phyloP scores from a whole-genome alignment of 2,888 invertebrate genomes.

The Junonia oenone region DNA sequence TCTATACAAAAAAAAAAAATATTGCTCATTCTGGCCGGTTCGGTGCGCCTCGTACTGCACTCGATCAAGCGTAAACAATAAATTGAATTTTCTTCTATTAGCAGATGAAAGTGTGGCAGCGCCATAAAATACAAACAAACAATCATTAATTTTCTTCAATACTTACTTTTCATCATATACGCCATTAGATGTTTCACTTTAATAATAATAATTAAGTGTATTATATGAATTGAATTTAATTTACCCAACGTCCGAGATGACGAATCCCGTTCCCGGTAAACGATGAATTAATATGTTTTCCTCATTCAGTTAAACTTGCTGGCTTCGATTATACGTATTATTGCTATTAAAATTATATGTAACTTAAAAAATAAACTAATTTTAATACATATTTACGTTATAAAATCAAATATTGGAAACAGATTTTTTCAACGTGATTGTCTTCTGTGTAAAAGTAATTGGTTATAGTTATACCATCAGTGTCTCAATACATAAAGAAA shows the following conservation, averaged over 20 bases:
- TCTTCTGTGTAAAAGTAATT: too few species aligned
- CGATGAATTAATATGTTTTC: constrained; percentile 29
- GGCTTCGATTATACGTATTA: background rate
- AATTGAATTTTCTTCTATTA: too few species aligned
- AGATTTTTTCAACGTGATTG: too few species aligned
- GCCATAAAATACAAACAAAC: too few species aligned
- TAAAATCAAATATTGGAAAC: background rate
- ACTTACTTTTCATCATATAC: background rate
- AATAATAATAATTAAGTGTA: background rate
- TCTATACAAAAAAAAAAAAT: too few species aligned
- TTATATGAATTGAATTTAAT: constrained; percentile 5
- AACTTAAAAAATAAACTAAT: background rate
- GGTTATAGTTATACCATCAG: too few species aligned
- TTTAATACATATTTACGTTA: background rate
- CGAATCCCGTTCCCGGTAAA: constrained; percentile 37
- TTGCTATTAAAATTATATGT: background rate
- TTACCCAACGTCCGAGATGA: constrained; percentile 29
- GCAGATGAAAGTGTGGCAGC: too few species aligned
- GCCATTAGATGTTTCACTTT: background rate
- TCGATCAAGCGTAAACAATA: too few species aligned
- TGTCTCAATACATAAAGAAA: too few species aligned
- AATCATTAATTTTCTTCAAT: background rate
- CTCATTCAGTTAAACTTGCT: constrained; percentile 26
- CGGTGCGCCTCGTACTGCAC: too few species aligned
- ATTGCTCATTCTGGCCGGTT: too few species aligned